These are phyloP conservation scores for Mimas tiliae DNA, from an alignment of 2,888 invertebrate species.

Conservation along the genomic window DNA sequence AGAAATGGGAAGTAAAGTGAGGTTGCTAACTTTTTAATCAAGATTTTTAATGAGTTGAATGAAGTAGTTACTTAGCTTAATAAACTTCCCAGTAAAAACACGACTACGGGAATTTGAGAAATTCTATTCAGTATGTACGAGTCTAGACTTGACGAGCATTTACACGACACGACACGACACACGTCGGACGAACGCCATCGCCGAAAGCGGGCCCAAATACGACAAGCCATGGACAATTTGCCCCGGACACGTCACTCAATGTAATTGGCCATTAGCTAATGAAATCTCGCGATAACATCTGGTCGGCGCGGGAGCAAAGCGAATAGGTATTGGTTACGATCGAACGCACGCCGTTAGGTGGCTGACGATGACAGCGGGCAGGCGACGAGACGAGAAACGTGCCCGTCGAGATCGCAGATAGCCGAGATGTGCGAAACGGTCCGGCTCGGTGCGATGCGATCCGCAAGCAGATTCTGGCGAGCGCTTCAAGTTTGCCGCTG, in stretches of 20 bases:
- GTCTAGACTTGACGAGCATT: slow-evolving; percentile 24
- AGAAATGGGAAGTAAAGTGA: too few species aligned
- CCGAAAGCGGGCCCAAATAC: slow-evolving; percentile 45
- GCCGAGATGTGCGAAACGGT: slow-evolving; percentile 41
- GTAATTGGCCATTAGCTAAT: slow-evolving; percentile 78
- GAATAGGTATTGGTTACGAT: slow-evolving; percentile 45
- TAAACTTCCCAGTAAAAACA: not conserved
- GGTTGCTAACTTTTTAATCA: too few species aligned
- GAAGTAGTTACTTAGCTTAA: not conserved
- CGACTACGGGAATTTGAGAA: not conserved
- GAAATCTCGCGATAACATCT: slow-evolving; percentile 64
- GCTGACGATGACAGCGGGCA: slow-evolving; percentile 54
- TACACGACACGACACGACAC: slow-evolving; percentile 34
- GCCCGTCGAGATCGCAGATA: slow-evolving; percentile 38
- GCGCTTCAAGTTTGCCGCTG: slow-evolving; percentile 23
- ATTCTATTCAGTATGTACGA: not conserved
- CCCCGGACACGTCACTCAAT: slow-evolving; percentile 79
- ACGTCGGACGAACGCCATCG: slow-evolving; percentile 29
- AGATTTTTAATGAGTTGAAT: not conserved
- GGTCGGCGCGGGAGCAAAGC: slow-evolving; percentile 62
- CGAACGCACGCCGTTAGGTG: slow-evolving; percentile 57
- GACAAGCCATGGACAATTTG: slow-evolving; percentile 53
- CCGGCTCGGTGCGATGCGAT: slow-evolving; percentile 28
- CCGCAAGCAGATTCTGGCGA: slow-evolving; percentile 24
- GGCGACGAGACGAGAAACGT: slow-evolving; percentile 46